Evolutionary conservation across 2,888 invertebrate species (phyloP), one percentile per base, ranked within the genome.

Genomic region (Nomada fabriciana): DNA sequence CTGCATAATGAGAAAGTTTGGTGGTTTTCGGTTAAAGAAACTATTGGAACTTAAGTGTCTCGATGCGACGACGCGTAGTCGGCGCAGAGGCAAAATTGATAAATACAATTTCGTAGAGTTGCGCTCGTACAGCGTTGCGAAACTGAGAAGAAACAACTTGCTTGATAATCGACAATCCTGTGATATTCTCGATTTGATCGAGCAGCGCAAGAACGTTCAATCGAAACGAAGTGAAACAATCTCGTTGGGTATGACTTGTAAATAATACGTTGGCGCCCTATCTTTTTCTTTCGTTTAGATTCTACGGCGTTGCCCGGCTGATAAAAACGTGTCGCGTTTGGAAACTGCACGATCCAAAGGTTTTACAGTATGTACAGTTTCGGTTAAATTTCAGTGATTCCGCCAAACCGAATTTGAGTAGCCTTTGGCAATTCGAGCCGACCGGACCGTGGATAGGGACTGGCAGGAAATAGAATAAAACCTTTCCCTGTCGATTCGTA

Each of bases 1-100:
- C 86, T 67, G 87, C 83, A 88, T 89, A 90, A 90, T 89, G 89
- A 86, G 84, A 89, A 90, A 87, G 88, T 90, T 87, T 76, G 80
- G 80, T 67, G 84, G 83, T 84, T 87, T 83, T 86, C 78, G 84
- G 86, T 88, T 86, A 86, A 89, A 86, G 90, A 84, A 87, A 87
- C 86, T 89, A 87, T 85, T 75, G 86, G 82, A 89, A 83, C 73
- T 84, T 74, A 85, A 84, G 83, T 83, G 80, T 84, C 83, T 65
- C 79, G 81, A 76, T 61, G 68, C 64, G 23, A 69, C 59, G 60
- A 64, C 50, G 59, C 60, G 73, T 23, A 52, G 72, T 11, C 43
- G 15, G 52, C 42, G 53, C 52, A 7, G 59, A 15, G 11, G 13
- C 68, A 61, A 20, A 64, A 50, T 72, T 72, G 68, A 64, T 69